Evolutionary conservation across 2,888 invertebrate genomes (phyloP).

Genomic region (Protonemura montana): DNA sequence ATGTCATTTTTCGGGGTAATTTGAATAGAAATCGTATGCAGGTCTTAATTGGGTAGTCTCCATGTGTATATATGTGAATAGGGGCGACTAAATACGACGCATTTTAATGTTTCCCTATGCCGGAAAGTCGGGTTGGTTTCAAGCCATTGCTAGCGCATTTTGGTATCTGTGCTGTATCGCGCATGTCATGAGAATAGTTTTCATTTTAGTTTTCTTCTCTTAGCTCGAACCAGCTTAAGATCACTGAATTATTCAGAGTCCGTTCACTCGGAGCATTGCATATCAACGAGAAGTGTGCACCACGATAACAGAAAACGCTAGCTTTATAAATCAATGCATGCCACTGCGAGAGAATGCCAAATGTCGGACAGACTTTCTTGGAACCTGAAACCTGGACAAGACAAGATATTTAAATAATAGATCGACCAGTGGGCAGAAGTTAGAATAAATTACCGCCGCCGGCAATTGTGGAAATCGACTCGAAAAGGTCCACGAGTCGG

Average conservation of each 20-base stretch:
- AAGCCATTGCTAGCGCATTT: neutral
- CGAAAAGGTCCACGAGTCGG: neutral
- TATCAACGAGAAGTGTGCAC: too few relatives aligned
- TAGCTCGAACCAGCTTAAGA: too few relatives aligned
- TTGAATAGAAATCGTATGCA: neutral
- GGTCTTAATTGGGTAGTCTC: neutral
- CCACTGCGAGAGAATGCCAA: too few relatives aligned
- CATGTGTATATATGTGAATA: neutral
- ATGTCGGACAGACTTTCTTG: too few relatives aligned
- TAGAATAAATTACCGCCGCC: neutral
- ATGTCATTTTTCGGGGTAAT: constrained; percentile 2
- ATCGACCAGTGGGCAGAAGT: neutral
- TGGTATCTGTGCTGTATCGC: too few relatives aligned
- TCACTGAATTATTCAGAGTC: too few relatives aligned
- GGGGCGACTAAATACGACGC: neutral
- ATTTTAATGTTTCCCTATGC: neutral
- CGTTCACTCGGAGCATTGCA: too few relatives aligned
- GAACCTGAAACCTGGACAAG: neutral
- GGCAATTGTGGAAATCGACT: neutral
- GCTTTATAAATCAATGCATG: too few relatives aligned
- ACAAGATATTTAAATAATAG: neutral
- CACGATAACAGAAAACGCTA: too few relatives aligned
- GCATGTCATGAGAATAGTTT: too few relatives aligned
- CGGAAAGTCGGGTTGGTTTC: neutral
- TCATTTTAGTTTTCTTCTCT: too few relatives aligned